Base-by-base conservation (phyloP, 1,140 invertebrate genomes). In the Listronotus bonariensis region DNA sequence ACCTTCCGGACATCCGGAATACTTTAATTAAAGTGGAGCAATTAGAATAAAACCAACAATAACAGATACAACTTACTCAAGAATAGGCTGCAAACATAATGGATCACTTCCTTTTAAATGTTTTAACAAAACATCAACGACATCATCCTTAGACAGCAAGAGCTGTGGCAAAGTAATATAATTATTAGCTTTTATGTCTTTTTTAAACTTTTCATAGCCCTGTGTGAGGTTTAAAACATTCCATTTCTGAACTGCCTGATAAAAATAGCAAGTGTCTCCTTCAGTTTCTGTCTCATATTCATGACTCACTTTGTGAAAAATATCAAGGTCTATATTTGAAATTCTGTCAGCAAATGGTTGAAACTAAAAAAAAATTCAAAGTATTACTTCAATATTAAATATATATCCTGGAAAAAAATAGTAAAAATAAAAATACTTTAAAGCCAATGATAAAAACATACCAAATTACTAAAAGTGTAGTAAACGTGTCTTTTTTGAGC, bases 11-110 rank as follows among this genome's bases (percentile, higher is more conserved):
- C n/a, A n/a, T n/a, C n/a, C n/a, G n/a, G n/a, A n/a, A n/a, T n/a
- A n/a, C n/a, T n/a, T n/a, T n/a, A n/a, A n/a, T n/a, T n/a, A n/a
- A n/a, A n/a, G n/a, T n/a, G n/a, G n/a, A n/a, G n/a, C n/a, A n/a
- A n/a, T n/a, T n/a, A n/a, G n/a, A n/a, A n/a, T n/a, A n/a, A n/a
- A n/a, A n/a, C n/a, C n/a, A n/a, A n/a, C n/a, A n/a, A n/a, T n/a
- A n/a, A n/a, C n/a, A n/a, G n/a, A n/a, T n/a, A n/a, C n/a, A 67
- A 87, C 89, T 89, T 84, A 92, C 88, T 95, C 92, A 49, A 97
- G 80, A 48, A 93, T 79, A 12, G 92, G 87, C 73, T 95, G 89
- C 9, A 92, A 75, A 67, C 86, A 91, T 45, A 93, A 76, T 34
- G 83, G 82, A 72, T 93, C 87, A 67, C 85, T 86, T 20, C 86